Evolutionary conservation across 2,888 invertebrate genomes (phyloP), one percentile per base, ranked within the genome.

Genomic region (Sphaerophoria taeniata): DNA sequence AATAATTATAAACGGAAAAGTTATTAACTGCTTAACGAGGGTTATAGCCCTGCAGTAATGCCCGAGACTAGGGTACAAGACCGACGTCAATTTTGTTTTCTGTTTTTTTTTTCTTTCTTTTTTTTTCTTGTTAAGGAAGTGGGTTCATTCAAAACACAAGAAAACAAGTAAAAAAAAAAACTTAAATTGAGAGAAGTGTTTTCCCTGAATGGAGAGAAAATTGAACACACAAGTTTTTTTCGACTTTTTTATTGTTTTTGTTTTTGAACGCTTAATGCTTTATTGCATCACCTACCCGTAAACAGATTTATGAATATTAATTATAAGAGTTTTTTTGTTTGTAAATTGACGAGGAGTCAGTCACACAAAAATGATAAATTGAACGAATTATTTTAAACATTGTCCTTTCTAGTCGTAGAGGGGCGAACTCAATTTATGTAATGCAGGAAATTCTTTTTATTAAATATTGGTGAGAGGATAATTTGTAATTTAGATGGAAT

Each of bases 21-120:
- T 85, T 85, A 85, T 85, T 85, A 85, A 85, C 81, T 85, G 76
- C 74, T 78, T 83, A 78, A 83, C 78, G 70, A 83, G 78, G 74
- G 53, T 24, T 24, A 47, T 61, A 67, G 43, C n/a, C 45, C 45
- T 3, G 31, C 16, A 14, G 14, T 63, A 45, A 45, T 58, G 39
- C 31, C n/a, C 39, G 61, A 55, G 55, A 63, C 73, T 47, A 51
- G 58, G 51, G 53, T 49, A n/a, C 9, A 51, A 49, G n/a, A 67
- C 67, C 56, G 39, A 67, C 7, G 47, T 67, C 45, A 14, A 36
- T 31, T 5, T 47, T 16, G 14, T 60, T 65, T 49, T 49, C 6
- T 61, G 33, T 34, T 60, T 49, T 49, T 49, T 65, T 16, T 16
- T 16, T 14, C 12, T 33, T 63, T 45, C 2, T 45, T n/a, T 43